Base-by-base conservation (phyloP, 2,797 vertebrate genomes). In the Thaleichthys pacificus region DNA sequence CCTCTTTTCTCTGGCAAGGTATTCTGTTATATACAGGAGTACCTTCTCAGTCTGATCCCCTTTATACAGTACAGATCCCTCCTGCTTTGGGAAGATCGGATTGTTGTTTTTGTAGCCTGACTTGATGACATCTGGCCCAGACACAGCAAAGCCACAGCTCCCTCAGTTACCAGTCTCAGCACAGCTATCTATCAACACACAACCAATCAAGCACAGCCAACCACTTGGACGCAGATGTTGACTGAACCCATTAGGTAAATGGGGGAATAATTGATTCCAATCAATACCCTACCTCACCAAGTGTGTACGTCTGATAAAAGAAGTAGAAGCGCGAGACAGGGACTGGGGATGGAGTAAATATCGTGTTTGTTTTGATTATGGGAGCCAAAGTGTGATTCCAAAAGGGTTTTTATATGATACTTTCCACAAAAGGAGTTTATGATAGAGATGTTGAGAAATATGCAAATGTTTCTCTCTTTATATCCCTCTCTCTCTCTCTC, bases 181-280 rank as follows among this genome's bases (percentile, higher is more conserved):
- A 30, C 26, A 60, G 30, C n/a, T 5, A 61, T 66, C 26, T 5
- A 61, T 66, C 68, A 61, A 21, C 35, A 26, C 15, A 67, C 1
- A n/a, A 51, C 71, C 11, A 28, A 78, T 86, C 65, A 70, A 72
- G 75, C 66, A 1, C 64, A 56, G 61, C n/a, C n/a, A 54, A 74
- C 72, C 63, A 9, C 72, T 56, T 64, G 24, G 69, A 86, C 74
- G 81, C 78, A 84, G 80, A 87, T 81, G 81, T 88, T 87, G 82
- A 85, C 84, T 76, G 38, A 84, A 77, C 81, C 86, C 85, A 86
- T 89, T 87, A 89, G 75, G 82, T 82, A 82, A 88, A 87, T 88
- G 82, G 83, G 72, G 51, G 77, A 76, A 57, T 84, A 78, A 88
- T 88, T 88, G 85, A 89, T 89, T 87, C 84, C 60, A 76, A 82